Evolutionary conservation across 2,888 invertebrate genomes (phyloP), one percentile per base, ranked within the genome.

Genomic region (Athrips mouffetella): DNA sequence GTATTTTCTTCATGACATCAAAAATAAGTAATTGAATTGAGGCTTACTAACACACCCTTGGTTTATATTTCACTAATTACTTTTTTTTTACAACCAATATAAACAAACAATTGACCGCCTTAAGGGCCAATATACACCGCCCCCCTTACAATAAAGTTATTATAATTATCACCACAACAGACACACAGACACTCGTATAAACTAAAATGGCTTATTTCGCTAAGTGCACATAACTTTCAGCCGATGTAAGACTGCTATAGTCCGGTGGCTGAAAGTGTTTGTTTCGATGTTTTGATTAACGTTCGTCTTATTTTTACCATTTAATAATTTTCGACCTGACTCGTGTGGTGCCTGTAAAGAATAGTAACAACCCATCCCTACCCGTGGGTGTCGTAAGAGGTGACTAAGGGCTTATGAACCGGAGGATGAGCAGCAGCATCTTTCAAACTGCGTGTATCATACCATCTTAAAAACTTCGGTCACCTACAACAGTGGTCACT

Each of bases 181-280:
- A 37, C 37, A 18, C 18, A 40, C 13, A 23, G 40, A 13, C 25
- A 37, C n/a, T n/a, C n/a, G n/a, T n/a, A 25, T 40, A 42, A 42
- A 29, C 18, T 29, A 16, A 21, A 29, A 42, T 42, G 3, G 29
- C 42, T 42, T 42, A 42, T 42, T 42, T 29, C 5, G 16, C 29
- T 42, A 42, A 42, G 42, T 42, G 42, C 29, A 29, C 42, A 42
- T 42, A 42, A 42, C 42, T 42, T 29, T 29, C 23, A 29, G 7
- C 40, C 11, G 21, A 25, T 15, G n/a, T 27, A 27, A 2, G 13
- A 33, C 13, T 7, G 31, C 3, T n/a, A 31, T 7, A 31, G 31
- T 31, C 11, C 2, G 2, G 29, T 29, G 16, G 10, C n/a, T n/a
- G n/a, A n/a, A n/a, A n/a, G n/a, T n/a, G n/a, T n/a, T n/a, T n/a